These are phyloP conservation scores for Osmoderma eremita DNA, from an alignment of 2,888 invertebrate genomes.

Conservation along the genomic window DNA sequence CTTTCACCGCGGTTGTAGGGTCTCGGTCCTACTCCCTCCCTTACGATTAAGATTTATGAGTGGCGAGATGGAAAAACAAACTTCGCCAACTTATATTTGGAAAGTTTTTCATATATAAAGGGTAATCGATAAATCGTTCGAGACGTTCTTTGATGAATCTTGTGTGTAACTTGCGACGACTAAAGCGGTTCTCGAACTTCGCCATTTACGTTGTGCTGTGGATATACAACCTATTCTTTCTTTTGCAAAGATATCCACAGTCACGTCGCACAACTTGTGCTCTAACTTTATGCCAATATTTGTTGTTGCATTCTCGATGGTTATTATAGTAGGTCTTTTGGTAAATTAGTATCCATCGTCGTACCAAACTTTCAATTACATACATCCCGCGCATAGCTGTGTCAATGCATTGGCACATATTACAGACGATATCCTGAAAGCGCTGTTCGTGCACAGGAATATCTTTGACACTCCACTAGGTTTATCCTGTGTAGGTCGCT, in stretches of 20 bases:
- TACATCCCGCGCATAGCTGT: no score
- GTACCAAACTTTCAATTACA: no score
- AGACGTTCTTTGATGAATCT: constrained; percentile 14
- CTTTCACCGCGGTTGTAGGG: background rate
- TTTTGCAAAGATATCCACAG: background rate
- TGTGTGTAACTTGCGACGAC: background rate
- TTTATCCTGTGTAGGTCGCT: no score
- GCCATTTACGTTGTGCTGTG: background rate
- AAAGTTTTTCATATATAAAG: constrained; percentile 26
- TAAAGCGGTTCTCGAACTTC: constrained; percentile 6
- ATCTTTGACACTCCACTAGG: no score
- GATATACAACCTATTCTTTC: background rate
- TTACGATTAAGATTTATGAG: constrained; percentile 28
- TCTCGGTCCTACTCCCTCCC: background rate
- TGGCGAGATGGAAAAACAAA: constrained; percentile 13
- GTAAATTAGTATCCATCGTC: no score
- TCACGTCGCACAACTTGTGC: background rate
- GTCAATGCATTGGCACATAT: no score
- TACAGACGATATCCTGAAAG: no score
- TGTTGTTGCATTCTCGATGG: no score
- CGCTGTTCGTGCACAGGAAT: no score
- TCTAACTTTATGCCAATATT: no score
- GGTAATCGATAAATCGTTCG: constrained; percentile 18
- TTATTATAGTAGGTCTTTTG: no score
- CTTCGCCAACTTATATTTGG: constrained; percentile 27